Base-by-base conservation (phyloP, 2,888 invertebrate species). In the Aricia artaxerxes region DNA sequence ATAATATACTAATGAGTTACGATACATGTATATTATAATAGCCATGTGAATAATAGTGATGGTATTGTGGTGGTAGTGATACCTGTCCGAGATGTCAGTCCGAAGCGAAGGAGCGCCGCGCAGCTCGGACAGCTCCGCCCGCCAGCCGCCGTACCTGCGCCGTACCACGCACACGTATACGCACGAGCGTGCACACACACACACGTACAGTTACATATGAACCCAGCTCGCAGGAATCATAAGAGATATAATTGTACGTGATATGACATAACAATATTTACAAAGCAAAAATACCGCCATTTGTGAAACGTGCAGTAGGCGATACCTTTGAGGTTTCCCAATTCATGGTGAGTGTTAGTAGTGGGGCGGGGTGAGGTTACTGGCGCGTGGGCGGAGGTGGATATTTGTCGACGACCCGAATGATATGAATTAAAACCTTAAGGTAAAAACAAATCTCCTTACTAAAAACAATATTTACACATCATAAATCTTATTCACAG, bases 51-150 rank as follows among this genome's bases (percentile, higher is more conserved):
- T 61, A 7, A 61, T 24, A 4, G 24, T 73, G 73, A 16, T 73
- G 73, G 60, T 31, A 35, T 77, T 77, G 16, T 53, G 61, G 44
- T 73, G 16, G 60, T 49, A 24, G 76, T 77, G 44, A 69, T 69
- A 69, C 69, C 69, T 38, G 77, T 78, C 72, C 57, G 61, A 73
- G n/a, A 44, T 49, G 64, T 61, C 64, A 11, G 73, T 69, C 69
- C 69, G 35, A 31, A 69, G 73, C 53, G 40, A 57, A 5, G 87
- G 87, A 85, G 90, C 89, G 88, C 86, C 91, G 77, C 88, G 89
- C 84, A 76, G 57, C 49, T 53, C 53, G 57, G 53, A 53, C 31
- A 57, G 6, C 86, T 86, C 84, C 88, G 88, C 82, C 84, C 85
- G 79, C 83, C 85, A 81, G 83, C 83, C 81, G 82, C 85, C 83